Evolutionary conservation across 2,888 invertebrate species (phyloP).

Genomic region (Paralinhomoeus sp.): DNA sequence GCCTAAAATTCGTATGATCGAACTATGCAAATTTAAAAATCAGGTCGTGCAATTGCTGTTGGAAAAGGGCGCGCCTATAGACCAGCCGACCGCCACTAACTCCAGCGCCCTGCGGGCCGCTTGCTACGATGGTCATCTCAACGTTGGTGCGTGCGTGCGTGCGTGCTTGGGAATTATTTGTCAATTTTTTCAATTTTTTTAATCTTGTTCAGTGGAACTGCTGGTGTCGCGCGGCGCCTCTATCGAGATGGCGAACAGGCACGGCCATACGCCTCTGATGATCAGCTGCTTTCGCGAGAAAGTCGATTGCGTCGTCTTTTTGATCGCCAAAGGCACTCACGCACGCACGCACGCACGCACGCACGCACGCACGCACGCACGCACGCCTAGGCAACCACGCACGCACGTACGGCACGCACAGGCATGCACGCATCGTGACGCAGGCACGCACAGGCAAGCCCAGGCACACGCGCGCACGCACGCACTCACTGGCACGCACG

Average conservation of each 20-base stretch:
- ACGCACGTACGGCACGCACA: too few species aligned
- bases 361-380: too few species aligned
- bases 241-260: slow-evolving; percentile 75
- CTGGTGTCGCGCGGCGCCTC: slow-evolving; percentile 75
- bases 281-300: slow-evolving; percentile 92
- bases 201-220: slow-evolving; percentile 59
- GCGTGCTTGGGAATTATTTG: slow-evolving; percentile 41
- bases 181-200: slow-evolving; percentile 20
- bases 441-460: slow-evolving; percentile 46
- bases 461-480: too few species aligned
- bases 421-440: slow-evolving; percentile 72
- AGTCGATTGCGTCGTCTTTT: slow-evolving; percentile 62
- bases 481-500: too few species aligned
- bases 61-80: slow-evolving; percentile 63
- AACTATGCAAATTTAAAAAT: too few species aligned
- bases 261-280: slow-evolving; percentile 77
- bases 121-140: slow-evolving; percentile 83
- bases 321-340: too few species aligned
- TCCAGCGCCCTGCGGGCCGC: slow-evolving; percentile 82
- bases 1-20: neutral
- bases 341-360: too few species aligned
- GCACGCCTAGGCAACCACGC: too few species aligned
- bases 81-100: slow-evolving; percentile 75
- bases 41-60: slow-evolving; percentile 2
- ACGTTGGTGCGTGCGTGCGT: slow-evolving; percentile 40